Conservation (phyloP, 2,888 invertebrate genomes). For the Amorpha juglandis region DNA sequence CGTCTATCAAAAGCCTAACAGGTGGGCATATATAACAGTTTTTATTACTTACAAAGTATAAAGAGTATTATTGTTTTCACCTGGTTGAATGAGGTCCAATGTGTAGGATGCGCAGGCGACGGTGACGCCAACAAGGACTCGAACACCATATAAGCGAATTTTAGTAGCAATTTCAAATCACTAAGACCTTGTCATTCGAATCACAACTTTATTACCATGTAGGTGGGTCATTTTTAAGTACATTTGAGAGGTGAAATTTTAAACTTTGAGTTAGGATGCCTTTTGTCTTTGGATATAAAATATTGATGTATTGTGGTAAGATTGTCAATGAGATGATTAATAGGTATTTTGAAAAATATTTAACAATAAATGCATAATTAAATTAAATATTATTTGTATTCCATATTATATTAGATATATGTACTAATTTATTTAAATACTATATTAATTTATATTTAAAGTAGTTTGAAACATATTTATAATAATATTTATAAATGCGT, state of each 20-base stretch:
- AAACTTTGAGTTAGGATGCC: neutral
- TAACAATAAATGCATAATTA: too few relatives aligned
- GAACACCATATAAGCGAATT: slow-evolving; percentile 50
- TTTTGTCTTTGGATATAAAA: neutral
- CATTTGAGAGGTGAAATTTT: slow-evolving; percentile 17
- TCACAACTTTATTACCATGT: slow-evolving; percentile 33
- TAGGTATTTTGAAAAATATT: too few relatives aligned
- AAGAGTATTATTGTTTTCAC: neutral
- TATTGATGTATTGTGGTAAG: neutral
- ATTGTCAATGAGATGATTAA: neutral
- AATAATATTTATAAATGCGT: too few relatives aligned
- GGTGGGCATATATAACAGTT: too few relatives aligned
- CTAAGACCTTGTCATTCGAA: slow-evolving; percentile 28
- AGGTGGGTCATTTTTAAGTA: slow-evolving; percentile 9
- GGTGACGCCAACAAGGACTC: slow-evolving; percentile 61
- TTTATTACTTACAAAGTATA: neutral
- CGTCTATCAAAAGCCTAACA: too few relatives aligned
- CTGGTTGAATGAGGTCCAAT: slow-evolving; percentile 51
- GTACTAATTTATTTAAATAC: too few relatives aligned
- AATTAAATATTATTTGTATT: too few relatives aligned
- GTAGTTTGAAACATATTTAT: too few relatives aligned
- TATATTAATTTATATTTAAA: too few relatives aligned
- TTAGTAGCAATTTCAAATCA: slow-evolving; percentile 45
- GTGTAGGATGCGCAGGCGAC: slow-evolving; percentile 71
- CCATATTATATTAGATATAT: too few relatives aligned